Base-by-base conservation (phyloP, 2,113 vertebrate species). In the Gopherus evgoodei region DNA sequence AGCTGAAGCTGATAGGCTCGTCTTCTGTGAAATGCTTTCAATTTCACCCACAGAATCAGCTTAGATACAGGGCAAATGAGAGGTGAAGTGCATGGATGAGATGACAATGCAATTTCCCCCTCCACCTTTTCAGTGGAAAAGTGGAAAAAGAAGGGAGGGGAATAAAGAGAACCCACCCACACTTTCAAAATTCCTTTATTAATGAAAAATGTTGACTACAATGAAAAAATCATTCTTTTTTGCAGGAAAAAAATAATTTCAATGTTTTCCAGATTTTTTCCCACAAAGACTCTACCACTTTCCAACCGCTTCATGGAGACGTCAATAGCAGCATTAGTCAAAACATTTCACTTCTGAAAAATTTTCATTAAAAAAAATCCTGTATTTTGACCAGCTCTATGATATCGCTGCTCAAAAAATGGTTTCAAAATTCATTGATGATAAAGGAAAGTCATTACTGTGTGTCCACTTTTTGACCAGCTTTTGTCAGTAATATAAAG, bases 351-450 rank as follows among this genome's bases (percentile, higher is more conserved):
- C 12, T 35, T 65, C 29, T 35, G 59, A 65, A 35, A 65, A 14
- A 31, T 27, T 3, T 12, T 7, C 29, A 62, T 62, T 62, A 35
- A 4, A 65, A 65, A 65, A 65, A 65, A 13, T 27, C 59, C 59
- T 65, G 17, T 65, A 65, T 59, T 29, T 59, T 27, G 57, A 59
- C 13, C 31, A 65, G 29, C 31, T 65, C 29, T 35, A 35, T 6
- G 14, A 8, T 65, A 35, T 65, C 14, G 1, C 31, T 65, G 59
- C 59, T 65, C 13, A 65, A 65, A 65, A 65, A 65, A 31, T 35
- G 5, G 69, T 62, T 94, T 90, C 91, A 54, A 85, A 94, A 89
- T 80, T 13, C n/a, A 82, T 81, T 69, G 52, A 56, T 89, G 69
- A 80, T 84, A 89, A 91, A 94, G 75, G 86, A 38, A 27, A 53